Base-by-base conservation (phyloP, 2,113 vertebrate genomes). In the Scomber japonicus region DNA sequence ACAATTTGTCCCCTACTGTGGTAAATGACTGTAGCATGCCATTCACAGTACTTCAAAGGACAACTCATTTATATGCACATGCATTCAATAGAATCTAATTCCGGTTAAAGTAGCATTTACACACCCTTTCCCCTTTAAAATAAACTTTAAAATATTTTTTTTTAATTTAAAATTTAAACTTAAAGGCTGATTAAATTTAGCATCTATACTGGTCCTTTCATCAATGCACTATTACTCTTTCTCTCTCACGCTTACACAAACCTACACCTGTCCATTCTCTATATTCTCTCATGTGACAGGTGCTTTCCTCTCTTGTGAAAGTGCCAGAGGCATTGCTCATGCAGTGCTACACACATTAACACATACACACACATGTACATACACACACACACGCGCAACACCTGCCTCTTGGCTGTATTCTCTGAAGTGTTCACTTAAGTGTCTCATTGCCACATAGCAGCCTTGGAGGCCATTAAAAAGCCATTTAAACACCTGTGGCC, bases 401-500 rank as follows among this genome's bases (percentile, higher is more conserved):
- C 83, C 82, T 83, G 83, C 70, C 66, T 79, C 35, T 45, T 50
- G 57, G 50, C 62, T 65, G 61, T 83, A 67, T 75, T 69, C 73
- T 86, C 77, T 75, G 35, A 82, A 87, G 78, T 72, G 80, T 75
- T 76, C 10, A 17, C 65, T 73, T 55, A 59, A 76, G 83, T 64
- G 79, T 83, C 71, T 87, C 81, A 55, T 50, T 84, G 83, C 68
- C 80, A 72, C 72, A 50, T 70, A 11, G 12, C 75, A 46, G 64
- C 56, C 73, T 77, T 62, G 45, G 68, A 71, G 65, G 84, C 83
- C 80, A 81, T 89, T 92, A 90, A 84, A 85, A 84, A 80, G 60
- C 76, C 78, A 79, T 84, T 84, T 80, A 67, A 85, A 83, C 84
- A 91, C 84, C 87, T 84, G 91, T 60, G 71, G 53, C 80, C 68